phyloP scores from a whole-genome alignment of 2,888 invertebrate genomes.

The Rhingia rostrata region DNA sequence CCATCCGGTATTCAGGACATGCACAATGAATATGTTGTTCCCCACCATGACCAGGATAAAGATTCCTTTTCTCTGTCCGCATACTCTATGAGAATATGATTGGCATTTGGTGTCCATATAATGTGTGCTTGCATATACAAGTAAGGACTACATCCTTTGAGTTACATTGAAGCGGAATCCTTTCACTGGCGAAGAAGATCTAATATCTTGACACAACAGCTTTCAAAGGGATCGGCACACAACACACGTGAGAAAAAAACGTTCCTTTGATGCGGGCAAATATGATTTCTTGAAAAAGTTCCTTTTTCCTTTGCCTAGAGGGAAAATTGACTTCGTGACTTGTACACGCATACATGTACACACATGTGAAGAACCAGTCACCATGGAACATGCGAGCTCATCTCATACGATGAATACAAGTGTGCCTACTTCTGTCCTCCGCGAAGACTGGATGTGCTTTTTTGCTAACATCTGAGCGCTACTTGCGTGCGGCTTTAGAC shows the following conservation, averaged over 20 bases:
- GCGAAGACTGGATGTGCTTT: background rate
- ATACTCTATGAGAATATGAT: constrained; percentile 25
- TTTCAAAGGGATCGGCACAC: constrained; percentile 30
- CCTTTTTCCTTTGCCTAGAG: constrained; percentile 7
- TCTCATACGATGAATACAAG: constrained; percentile 18
- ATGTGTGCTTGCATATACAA: constrained; percentile 40
- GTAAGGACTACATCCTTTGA: constrained; percentile 51
- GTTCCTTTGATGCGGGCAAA: constrained; percentile 35
- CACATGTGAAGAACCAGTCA: constrained; percentile 14
- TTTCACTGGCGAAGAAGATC: constrained; percentile 54
- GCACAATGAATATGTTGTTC: constrained; percentile 68
- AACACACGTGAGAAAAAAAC: constrained; percentile 43
- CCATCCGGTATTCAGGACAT: constrained; percentile 73
- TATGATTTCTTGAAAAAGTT: constrained; percentile 51
- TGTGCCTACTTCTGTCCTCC: constrained; percentile 3
- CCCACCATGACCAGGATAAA: constrained; percentile 69
- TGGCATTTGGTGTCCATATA: constrained; percentile 64
- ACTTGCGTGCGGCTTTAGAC: constrained; percentile 24
- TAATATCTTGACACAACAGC: constrained; percentile 57
- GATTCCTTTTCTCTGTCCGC: constrained; percentile 36
- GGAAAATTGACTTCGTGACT: constrained; percentile 31
- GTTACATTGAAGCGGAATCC: constrained; percentile 58
- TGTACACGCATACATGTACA: background rate
- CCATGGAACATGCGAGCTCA: constrained; percentile 11
- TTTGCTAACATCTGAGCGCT: constrained; percentile 12